Conservation (phyloP, 2,888 invertebrate genomes). For the Acanthosepion pharaonis region DNA sequence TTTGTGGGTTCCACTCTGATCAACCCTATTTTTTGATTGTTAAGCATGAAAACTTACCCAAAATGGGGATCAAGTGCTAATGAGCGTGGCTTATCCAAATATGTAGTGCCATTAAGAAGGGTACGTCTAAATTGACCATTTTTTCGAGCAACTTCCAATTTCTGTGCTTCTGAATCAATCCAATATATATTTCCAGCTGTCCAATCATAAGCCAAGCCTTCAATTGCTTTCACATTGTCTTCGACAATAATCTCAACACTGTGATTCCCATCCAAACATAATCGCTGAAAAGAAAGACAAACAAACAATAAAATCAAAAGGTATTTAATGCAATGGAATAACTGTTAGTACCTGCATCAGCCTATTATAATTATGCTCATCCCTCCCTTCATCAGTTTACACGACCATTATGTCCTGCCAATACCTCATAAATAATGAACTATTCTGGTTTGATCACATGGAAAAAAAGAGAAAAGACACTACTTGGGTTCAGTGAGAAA, state of each 20-base stretch:
- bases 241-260: constrained; percentile 58
- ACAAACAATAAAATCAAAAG: not conserved
- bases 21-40: not conserved
- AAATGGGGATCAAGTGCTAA: constrained; percentile 88
- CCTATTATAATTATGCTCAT: too few species aligned
- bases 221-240: constrained; percentile 78
- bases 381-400: too few species aligned
- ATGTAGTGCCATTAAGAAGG: constrained; percentile 79
- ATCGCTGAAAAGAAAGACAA: constrained; percentile 60
- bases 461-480: too few species aligned
- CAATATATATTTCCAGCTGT: constrained; percentile 89
- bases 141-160: constrained; percentile 87
- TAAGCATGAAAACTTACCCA: constrained; percentile 76
- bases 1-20: too few species aligned
- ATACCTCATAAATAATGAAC: too few species aligned
- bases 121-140: constrained; percentile 85
- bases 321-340: too few species aligned
- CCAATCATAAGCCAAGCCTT: constrained; percentile 93
- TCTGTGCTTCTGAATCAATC: constrained; percentile 85
- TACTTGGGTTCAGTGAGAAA: too few species aligned
- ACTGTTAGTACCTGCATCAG: too few species aligned
- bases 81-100: constrained; percentile 83
- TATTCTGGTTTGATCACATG: too few species aligned
- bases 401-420: too few species aligned
- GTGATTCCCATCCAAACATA: constrained; percentile 79